phyloP scores from a whole-genome alignment of 2,797 vertebrate species.

The Staurois parvus region DNA sequence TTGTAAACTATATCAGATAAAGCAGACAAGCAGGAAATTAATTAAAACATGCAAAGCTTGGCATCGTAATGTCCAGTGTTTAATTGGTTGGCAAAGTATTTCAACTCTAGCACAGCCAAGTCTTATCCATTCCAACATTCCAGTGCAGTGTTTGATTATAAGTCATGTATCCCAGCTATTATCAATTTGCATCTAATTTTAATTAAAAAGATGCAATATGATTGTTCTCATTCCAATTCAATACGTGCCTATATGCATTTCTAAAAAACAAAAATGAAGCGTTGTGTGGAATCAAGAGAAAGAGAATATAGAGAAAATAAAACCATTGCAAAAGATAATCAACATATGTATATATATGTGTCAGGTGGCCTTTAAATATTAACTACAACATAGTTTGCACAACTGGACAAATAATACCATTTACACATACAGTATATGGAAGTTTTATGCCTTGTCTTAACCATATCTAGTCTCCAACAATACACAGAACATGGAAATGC shows the following conservation, averaged over 20 bases:
- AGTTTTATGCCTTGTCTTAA: too few species aligned
- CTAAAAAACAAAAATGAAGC: neutral
- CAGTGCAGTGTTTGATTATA: conserved; percentile 29
- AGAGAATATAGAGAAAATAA: neutral
- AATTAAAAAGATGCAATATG: conserved; percentile 3
- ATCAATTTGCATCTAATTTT: conserved; percentile 10
- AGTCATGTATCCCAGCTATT: conserved; percentile 2
- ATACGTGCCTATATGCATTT: neutral
- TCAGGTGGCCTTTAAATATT: too few species aligned
- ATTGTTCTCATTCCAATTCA: neutral
- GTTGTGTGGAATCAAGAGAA: neutral
- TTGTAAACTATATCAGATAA: conserved; percentile 23
- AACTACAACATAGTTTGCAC: too few species aligned
- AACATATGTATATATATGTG: too few species aligned
- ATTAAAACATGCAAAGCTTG: conserved; percentile 32
- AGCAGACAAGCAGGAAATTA: conserved; percentile 24
- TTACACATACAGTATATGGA: too few species aligned
- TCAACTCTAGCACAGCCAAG: neutral
- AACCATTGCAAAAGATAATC: too few species aligned
- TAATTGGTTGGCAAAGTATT: conserved; percentile 25
- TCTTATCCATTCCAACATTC: conserved; percentile 24
- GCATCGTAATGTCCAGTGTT: neutral
- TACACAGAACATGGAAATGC: too few species aligned
- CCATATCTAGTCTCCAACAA: too few species aligned
- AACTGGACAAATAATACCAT: too few species aligned